Evolutionary conservation across 2,888 invertebrate genomes (phyloP).

Genomic region (Imbricaverruca yamaguchii): DNA sequence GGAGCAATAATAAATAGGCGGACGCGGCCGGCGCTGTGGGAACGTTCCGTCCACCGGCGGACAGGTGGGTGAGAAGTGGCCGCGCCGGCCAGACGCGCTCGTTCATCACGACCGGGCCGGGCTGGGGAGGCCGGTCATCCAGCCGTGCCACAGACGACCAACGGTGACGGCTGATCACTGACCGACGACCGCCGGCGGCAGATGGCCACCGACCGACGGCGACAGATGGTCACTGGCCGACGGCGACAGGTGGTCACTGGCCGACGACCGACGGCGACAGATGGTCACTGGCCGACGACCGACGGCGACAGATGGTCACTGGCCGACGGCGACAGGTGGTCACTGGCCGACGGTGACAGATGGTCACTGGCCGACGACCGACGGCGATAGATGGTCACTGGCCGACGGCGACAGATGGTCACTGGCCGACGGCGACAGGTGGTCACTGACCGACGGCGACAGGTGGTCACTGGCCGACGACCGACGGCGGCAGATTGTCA

Average conservation of each 20-base stretch:
- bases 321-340: neutral
- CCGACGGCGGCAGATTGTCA: neutral
- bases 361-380: too few relatives aligned
- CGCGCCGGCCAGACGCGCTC: neutral
- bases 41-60: neutral
- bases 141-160: neutral
- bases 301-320: neutral
- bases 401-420: neutral
- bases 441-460: neutral
- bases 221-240: neutral
- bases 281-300: neutral
- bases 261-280: neutral
- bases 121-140: neutral
- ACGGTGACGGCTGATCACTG: neutral
- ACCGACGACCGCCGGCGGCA: neutral
- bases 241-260: neutral
- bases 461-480: too few relatives aligned
- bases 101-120: neutral
- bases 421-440: too few relatives aligned
- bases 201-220: neutral
- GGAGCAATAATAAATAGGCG: conserved; percentile 15
- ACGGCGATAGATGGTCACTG: neutral
- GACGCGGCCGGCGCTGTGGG: neutral
- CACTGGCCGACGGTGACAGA: too few relatives aligned
- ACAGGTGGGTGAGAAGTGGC: conserved; percentile 14